These are phyloP conservation scores for Oncorhynchus kisutch DNA, from an alignment of 2,113 vertebrate species.

Conservation along the genomic window DNA sequence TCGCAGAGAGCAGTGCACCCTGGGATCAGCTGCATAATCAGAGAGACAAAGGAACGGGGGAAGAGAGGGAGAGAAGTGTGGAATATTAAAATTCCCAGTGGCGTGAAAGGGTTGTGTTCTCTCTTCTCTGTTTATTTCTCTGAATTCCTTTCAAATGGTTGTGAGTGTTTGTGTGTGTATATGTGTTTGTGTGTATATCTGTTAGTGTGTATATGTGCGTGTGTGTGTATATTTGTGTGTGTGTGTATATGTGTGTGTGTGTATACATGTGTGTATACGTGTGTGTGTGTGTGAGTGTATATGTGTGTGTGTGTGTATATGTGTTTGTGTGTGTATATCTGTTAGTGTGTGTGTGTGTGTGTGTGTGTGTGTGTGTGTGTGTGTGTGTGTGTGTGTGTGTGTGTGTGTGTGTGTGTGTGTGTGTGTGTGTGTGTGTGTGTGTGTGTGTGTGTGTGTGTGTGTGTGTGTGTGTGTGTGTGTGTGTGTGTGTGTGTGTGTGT, in stretches of 20 bases:
- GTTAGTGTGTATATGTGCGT: too few relatives aligned
- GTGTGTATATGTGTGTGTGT: slow-evolving; percentile 4
- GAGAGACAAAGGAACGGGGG: slow-evolving; percentile 79
- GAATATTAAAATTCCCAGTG: slow-evolving; percentile 81
- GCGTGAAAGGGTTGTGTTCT: slow-evolving; percentile 74
- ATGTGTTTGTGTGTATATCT: too few relatives aligned
- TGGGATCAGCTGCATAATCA: slow-evolving; percentile 82
- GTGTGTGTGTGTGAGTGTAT: neutral
- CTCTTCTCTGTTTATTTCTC: slow-evolving; percentile 80
- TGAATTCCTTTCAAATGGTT: slow-evolving; percentile 76
- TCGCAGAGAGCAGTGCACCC: slow-evolving; percentile 75
- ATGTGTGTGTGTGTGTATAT: too few relatives aligned
- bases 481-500: slow-evolving; percentile 51
- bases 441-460: slow-evolving; percentile 34
- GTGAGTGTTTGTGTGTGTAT: too few relatives aligned
- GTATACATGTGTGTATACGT: slow-evolving; percentile 46
- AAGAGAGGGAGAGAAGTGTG: slow-evolving; percentile 68
- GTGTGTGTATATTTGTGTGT: too few relatives aligned
- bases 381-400: slow-evolving; percentile 27
- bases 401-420: slow-evolving; percentile 19
- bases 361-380: slow-evolving; percentile 51
- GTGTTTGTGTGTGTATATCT: neutral
- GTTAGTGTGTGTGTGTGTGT: slow-evolving; percentile 21
- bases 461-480: slow-evolving; percentile 1
- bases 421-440: slow-evolving; percentile 44